Evolutionary conservation across 2,888 invertebrate species (phyloP), one percentile per base, ranked within the genome.

Genomic region (Atrina japonica): DNA sequence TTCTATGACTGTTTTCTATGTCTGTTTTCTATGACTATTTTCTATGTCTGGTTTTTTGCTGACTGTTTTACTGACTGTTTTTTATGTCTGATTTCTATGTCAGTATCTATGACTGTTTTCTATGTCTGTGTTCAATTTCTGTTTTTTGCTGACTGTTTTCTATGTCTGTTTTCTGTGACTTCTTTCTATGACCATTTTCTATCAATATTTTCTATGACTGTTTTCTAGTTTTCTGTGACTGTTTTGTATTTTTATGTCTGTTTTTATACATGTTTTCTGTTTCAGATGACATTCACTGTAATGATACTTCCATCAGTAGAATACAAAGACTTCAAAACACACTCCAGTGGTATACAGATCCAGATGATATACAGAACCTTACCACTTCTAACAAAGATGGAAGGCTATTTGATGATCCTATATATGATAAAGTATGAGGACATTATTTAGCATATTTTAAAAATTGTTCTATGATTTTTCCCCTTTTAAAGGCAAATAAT

Each of bases 341-440:
- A 27, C 25, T 84, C 16, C 23, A 63, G 11, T 73, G 45, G 30
- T 80, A 80, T 59, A 60, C 78, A n/a, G 76, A 76, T 21, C 69
- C 75, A 45, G 35, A 73, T 70, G 84, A 50, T 63, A 82, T 59
- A 60, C 85, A 74, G 77, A 84, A 73, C 72, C 84, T 75, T 75
- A 83, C 66, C 70, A 83, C 81, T 1, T 87, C 82, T 2, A 63
- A 81, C 3, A 78, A 71, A 53, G 74, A 77, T 59, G 90, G 89
- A 73, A 21, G 35, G 25, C 11, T 25, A 5, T 75, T 73, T 14
- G 68, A 23, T 6, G 65, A 70, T 0, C 75, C 79, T 3, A 27
- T 18, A 1, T 91, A 83, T 79, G 89, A 90, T 66, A 90, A 90
- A 83, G 89, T 89, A 60, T 23, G 55, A 16, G 41, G 11, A 23